Conservation (phyloP, 2,797 vertebrate genomes). For the Mareca penelope region DNA sequence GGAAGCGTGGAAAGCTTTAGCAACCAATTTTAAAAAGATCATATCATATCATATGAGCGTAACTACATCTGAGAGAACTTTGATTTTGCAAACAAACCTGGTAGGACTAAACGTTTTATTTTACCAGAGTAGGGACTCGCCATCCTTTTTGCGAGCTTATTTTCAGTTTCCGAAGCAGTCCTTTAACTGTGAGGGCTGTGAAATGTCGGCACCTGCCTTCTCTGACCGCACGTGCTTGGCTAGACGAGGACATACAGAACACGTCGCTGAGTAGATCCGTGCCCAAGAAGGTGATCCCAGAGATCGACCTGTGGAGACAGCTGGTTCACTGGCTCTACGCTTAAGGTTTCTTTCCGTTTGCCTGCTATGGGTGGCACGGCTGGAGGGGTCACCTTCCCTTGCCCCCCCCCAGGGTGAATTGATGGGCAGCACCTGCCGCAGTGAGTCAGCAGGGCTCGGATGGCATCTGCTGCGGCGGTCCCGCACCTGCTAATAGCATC, state of each 20-base stretch:
- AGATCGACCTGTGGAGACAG: background rate
- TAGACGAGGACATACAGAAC: background rate
- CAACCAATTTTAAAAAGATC: background rate
- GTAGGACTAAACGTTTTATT: background rate
- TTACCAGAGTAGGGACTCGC: background rate
- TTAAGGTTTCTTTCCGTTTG: background rate
- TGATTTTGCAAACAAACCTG: background rate
- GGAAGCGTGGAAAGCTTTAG: background rate
- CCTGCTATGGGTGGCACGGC: background rate
- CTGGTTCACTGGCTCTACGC: accelerated
- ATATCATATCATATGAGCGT: background rate
- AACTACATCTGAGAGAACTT: background rate
- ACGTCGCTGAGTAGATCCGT: accelerated
- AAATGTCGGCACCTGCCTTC: background rate
- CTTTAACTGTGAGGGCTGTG: background rate
- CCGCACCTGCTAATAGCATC: background rate
- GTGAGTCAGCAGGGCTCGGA: constrained; percentile 8
- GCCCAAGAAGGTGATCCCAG: background rate
- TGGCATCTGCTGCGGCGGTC: accelerated
- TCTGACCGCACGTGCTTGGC: background rate
- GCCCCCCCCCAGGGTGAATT: background rate
- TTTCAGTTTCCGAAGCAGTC: background rate
- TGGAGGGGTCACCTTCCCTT: constrained; percentile 20
- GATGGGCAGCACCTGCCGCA: background rate
- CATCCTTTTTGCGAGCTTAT: background rate